These are phyloP conservation scores for Tricholaema leucomelas DNA, from an alignment of 2,113 vertebrate genomes.

Conservation along the genomic window DNA sequence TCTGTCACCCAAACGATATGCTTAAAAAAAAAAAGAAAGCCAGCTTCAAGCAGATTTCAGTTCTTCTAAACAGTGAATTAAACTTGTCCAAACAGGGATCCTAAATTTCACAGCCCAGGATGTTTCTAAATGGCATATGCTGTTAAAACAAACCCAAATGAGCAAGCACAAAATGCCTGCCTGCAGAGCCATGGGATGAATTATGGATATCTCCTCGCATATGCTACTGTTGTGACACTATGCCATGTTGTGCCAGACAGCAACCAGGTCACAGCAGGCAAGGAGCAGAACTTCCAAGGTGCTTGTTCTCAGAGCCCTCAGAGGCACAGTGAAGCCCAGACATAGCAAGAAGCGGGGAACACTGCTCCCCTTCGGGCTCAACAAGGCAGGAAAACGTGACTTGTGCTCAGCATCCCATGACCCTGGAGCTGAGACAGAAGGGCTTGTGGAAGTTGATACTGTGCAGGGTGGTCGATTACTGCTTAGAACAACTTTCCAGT, in stretches of 20 bases:
- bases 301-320: neutral
- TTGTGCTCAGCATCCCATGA: neutral
- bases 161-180: constrained; percentile 22
- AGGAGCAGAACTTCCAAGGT: neutral
- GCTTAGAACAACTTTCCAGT: no score
- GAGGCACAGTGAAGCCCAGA: rapidly evolving
- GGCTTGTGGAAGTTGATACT: neutral
- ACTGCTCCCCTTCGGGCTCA: neutral
- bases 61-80: neutral
- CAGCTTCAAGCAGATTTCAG: neutral
- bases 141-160: constrained; percentile 23
- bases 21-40: neutral
- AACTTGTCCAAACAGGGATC: constrained; percentile 10
- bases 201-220: constrained; percentile 16
- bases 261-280: constrained; percentile 14
- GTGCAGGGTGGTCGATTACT: neutral
- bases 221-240: constrained; percentile 17
- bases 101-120: constrained; percentile 22
- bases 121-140: constrained; percentile 20
- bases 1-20: neutral
- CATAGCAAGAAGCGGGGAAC: neutral
- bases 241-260: constrained; percentile 17
- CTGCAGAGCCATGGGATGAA: neutral
- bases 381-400: neutral
- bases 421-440: neutral